phyloP scores from a whole-genome alignment of 2,113 vertebrate species.

The Grantiella picta region DNA sequence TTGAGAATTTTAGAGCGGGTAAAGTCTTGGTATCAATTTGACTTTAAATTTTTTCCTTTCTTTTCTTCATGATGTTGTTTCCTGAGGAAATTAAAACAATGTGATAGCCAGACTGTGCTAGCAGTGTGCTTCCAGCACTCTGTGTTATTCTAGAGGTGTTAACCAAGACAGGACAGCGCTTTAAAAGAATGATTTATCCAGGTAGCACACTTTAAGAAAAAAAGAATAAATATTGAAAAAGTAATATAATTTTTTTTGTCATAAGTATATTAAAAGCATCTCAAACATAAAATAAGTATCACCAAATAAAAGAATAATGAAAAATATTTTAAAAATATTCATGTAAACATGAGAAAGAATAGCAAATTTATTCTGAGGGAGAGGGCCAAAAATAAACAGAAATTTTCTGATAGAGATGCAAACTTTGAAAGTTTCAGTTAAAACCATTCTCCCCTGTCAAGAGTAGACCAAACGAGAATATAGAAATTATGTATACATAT shows the following conservation, averaged over 20 bases:
- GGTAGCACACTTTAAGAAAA: neutral
- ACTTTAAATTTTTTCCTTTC: neutral
- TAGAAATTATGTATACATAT: neutral
- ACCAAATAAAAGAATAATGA: neutral
- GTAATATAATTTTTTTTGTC: neutral
- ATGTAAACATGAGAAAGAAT: neutral
- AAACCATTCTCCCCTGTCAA: neutral
- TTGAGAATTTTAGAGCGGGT: neutral
- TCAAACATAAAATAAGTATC: neutral
- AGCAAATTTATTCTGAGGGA: neutral
- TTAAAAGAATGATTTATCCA: neutral
- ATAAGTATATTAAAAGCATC: neutral
- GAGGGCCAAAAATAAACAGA: neutral
- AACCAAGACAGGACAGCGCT: neutral
- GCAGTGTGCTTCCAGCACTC: neutral
- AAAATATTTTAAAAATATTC: neutral
- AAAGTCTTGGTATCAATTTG: neutral
- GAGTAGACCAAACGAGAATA: neutral
- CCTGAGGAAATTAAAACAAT: neutral
- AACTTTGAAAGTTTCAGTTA: neutral
- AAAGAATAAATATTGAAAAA: neutral
- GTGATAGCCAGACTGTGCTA: neutral
- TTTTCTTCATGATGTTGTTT: neutral
- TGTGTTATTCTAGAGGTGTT: neutral
- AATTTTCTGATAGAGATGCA: neutral